Conservation (phyloP, 2,797 vertebrate genomes). For the Arvicola amphibius region DNA sequence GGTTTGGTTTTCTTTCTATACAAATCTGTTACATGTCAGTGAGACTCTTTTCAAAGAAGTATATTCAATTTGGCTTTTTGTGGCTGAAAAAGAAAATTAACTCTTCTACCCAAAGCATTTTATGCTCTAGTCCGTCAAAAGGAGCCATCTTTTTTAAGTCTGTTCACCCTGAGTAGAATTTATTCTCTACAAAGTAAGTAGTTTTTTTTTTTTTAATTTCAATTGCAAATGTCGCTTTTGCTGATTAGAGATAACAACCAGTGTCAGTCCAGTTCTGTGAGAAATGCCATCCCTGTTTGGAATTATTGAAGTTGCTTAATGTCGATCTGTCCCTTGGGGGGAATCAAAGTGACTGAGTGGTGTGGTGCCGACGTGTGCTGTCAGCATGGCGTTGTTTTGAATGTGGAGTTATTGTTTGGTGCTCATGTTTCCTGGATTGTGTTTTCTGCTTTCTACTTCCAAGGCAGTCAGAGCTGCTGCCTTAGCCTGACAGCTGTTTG, state of each 20-base stretch:
- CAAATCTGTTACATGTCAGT: conserved; percentile 82
- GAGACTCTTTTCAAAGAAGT: conserved; percentile 76
- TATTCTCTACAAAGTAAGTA: conserved; percentile 80
- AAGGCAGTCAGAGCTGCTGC: conserved; percentile 82
- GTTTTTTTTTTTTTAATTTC: conserved; percentile 22
- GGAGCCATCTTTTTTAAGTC: conserved; percentile 79
- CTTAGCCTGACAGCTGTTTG: conserved; percentile 75
- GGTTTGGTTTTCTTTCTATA: conserved; percentile 66
- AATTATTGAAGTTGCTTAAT: conserved; percentile 85
- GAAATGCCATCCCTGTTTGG: conserved; percentile 87
- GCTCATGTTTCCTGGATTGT: conserved; percentile 89
- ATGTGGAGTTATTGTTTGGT: conserved; percentile 89
- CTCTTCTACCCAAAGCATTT: conserved; percentile 70
- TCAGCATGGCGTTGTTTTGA: conserved; percentile 90
- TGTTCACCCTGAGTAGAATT: conserved; percentile 78
- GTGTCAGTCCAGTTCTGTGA: conserved; percentile 84
- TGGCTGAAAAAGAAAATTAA: conserved; percentile 78
- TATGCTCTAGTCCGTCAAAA: conserved; percentile 66
- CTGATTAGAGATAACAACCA: conserved; percentile 82
- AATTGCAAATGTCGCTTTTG: conserved; percentile 77
- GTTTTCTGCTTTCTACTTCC: conserved; percentile 89
- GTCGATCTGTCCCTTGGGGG: conserved; percentile 84
- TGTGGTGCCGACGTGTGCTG: conserved; percentile 88
- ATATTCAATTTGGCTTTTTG: conserved; percentile 76
- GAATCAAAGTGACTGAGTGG: conserved; percentile 87